A percentile compares a stretch with the other conserved stretches of the same genome.
phyloP scores from a whole-genome alignment of 2,113 vertebrate species.

The Calyptomena viridis region DNA sequence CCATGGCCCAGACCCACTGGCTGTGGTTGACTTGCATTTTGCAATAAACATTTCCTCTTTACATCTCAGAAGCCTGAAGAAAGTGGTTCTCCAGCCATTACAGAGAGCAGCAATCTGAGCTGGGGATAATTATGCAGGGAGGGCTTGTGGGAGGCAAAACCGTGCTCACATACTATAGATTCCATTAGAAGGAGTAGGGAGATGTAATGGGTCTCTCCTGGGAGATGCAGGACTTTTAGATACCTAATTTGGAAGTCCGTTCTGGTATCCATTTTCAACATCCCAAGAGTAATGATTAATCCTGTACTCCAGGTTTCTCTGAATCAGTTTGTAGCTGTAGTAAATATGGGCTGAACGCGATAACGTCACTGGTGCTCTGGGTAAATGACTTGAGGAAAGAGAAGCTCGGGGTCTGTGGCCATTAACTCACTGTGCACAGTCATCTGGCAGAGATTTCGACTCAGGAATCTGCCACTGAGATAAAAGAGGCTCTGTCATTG shows the following conservation, averaged over 20 bases:
- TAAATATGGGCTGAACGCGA: slow-evolving; percentile 32
- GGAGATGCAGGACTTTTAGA: slow-evolving; percentile 64
- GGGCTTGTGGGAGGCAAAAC: slow-evolving; percentile 36
- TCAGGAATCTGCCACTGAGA: slow-evolving; percentile 46
- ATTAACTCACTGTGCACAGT: slow-evolving; percentile 17
- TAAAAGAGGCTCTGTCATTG: slow-evolving; percentile 48
- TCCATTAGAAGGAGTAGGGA: slow-evolving; percentile 51
- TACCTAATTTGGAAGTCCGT: slow-evolving; percentile 63
- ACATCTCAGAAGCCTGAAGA: slow-evolving; percentile 25
- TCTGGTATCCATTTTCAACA: slow-evolving; percentile 56
- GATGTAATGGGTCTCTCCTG: slow-evolving; percentile 44
- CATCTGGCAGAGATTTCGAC: neutral
- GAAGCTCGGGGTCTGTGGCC: neutral
- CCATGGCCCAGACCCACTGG: slow-evolving; percentile 51
- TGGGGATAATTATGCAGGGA: slow-evolving; percentile 27
- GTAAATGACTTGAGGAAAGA: slow-evolving; percentile 23
- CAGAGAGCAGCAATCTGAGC: slow-evolving; percentile 35
- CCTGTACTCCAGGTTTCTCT: slow-evolving; percentile 44
- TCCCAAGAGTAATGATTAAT: slow-evolving; percentile 60
- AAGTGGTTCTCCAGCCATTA: slow-evolving; percentile 38
- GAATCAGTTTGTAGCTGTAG: slow-evolving; percentile 58
- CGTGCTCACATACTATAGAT: neutral
- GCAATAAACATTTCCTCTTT: slow-evolving; percentile 35
- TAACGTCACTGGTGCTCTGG: slow-evolving; percentile 27
- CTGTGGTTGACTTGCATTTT: slow-evolving; percentile 35